Evolutionary conservation across 1,140 invertebrate species (phyloP).

Genomic region (Drosophila lini): DNA sequence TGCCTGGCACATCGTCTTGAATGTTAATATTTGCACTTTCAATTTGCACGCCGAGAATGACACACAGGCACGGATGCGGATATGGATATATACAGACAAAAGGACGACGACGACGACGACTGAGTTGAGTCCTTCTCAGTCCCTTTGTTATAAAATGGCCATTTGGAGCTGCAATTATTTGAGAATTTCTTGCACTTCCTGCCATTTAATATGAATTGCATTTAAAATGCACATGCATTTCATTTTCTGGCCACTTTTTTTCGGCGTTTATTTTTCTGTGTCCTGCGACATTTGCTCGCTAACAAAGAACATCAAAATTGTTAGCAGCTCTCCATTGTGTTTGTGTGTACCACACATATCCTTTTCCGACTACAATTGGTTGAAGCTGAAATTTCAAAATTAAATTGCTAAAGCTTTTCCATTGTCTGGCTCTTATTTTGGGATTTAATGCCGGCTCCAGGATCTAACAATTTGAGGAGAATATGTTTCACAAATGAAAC

Average conservation of each 20-base stretch:
- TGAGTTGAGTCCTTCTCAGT: conserved; percentile 32
- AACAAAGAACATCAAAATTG: conserved; percentile 31
- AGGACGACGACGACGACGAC: conserved; percentile 2
- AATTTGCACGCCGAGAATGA: conserved; percentile 55
- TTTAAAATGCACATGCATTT: conserved; percentile 70
- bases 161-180: conserved; percentile 64
- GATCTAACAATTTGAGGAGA: background rate
- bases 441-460: background rate
- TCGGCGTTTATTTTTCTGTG: conserved; percentile 14
- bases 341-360: conserved; percentile 19
- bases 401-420: conserved; percentile 16
- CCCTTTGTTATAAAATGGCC: conserved; percentile 42
- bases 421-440: conserved; percentile 30
- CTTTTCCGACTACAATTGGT: conserved; percentile 24
- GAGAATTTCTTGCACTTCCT: conserved; percentile 59
- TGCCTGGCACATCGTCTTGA: conserved; percentile 65
- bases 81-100: conserved; percentile 9
- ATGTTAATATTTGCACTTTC: conserved; percentile 78
- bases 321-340: conserved; percentile 30
- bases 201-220: conserved; percentile 77
- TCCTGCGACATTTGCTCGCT: conserved; percentile 19
- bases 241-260: conserved; percentile 14
- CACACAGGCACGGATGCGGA: conserved; percentile 17
- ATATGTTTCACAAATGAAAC: background rate
- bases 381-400: conserved; percentile 28